A percentile compares a stretch with the other conserved stretches of the same genome.
phyloP scores from a whole-genome alignment of 1,140 invertebrate genomes.

The Aethina tumida region DNA sequence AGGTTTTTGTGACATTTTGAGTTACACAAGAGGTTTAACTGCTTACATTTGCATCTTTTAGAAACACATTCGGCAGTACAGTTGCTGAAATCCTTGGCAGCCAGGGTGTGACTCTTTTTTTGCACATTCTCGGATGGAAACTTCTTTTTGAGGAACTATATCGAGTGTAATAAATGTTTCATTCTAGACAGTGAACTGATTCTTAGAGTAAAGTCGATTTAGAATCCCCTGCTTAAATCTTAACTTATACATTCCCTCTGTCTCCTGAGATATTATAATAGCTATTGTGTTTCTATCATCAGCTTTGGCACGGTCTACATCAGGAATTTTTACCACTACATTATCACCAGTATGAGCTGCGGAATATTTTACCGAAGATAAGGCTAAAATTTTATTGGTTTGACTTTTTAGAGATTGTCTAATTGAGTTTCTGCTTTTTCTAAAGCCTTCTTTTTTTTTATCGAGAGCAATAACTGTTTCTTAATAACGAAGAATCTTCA shows the following conservation, averaged over 20 bases:
- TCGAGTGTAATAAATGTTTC: constrained; percentile 10
- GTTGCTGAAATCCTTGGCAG: constrained; percentile 21
- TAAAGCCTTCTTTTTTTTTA: no score
- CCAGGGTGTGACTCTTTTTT: constrained; percentile 14
- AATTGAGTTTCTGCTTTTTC: constrained; percentile 6
- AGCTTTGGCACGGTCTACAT: constrained; percentile 12
- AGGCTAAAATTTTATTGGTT: constrained; percentile 1
- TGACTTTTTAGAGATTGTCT: constrained; percentile 10
- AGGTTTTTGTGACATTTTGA: constrained; percentile 21
- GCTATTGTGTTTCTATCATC: constrained; percentile 16
- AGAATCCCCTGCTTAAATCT: constrained; percentile 10
- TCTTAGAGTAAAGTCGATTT: constrained; percentile 11
- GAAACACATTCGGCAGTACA: constrained; percentile 19
- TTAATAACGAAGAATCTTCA: no score
- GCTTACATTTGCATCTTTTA: constrained; percentile 20
- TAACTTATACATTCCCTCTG: constrained; percentile 11
- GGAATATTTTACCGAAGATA: constrained; percentile 12
- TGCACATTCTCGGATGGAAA: constrained; percentile 10
- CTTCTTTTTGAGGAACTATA: constrained; percentile 7
- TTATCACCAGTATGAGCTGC: constrained; percentile 13
- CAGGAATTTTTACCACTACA: constrained; percentile 15
- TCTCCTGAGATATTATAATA: constrained; percentile 7
- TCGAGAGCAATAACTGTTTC: no score
- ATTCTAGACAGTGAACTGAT: constrained; percentile 12
- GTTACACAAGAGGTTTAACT: constrained; percentile 13